These are phyloP conservation scores for Oeneis ivallda DNA, from an alignment of 2,888 invertebrate species.

Conservation along the genomic window DNA sequence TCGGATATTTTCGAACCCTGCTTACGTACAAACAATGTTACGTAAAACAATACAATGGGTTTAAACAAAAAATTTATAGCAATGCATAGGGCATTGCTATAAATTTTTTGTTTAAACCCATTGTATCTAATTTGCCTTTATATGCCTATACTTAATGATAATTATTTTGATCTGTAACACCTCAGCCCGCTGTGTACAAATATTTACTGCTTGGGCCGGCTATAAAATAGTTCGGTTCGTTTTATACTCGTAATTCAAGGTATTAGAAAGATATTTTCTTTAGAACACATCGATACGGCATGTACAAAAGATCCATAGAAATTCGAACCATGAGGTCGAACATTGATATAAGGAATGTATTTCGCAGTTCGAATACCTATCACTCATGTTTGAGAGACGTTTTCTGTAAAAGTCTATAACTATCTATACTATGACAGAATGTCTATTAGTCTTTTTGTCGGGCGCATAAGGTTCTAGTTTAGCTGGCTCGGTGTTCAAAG, in stretches of 20 bases:
- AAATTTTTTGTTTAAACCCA: no score
- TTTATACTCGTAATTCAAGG: background rate
- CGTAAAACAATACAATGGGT: no score
- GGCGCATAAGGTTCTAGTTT: slow-evolving; percentile 87
- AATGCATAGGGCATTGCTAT: no score
- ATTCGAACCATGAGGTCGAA: no score
- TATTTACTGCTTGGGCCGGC: background rate
- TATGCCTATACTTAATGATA: background rate
- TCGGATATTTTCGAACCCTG: no score
- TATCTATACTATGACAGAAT: slow-evolving; percentile 85
- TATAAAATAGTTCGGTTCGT: background rate
- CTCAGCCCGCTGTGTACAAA: background rate
- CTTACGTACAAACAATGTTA: no score
- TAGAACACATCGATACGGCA: background rate
- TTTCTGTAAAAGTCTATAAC: no score
- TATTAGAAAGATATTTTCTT: no score
- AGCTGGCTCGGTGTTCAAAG: slow-evolving; percentile 86
- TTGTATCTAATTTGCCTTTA: background rate
- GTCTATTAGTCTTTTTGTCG: slow-evolving; percentile 85
- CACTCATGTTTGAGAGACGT: no score
- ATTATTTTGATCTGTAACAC: background rate
- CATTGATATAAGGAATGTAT: no score
- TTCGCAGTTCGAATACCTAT: no score
- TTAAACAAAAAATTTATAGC: no score
- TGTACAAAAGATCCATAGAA: background rate